Evolutionary conservation across 2,888 invertebrate species (phyloP), one percentile per base, ranked within the genome.

Genomic region (Drosophila atripex): DNA sequence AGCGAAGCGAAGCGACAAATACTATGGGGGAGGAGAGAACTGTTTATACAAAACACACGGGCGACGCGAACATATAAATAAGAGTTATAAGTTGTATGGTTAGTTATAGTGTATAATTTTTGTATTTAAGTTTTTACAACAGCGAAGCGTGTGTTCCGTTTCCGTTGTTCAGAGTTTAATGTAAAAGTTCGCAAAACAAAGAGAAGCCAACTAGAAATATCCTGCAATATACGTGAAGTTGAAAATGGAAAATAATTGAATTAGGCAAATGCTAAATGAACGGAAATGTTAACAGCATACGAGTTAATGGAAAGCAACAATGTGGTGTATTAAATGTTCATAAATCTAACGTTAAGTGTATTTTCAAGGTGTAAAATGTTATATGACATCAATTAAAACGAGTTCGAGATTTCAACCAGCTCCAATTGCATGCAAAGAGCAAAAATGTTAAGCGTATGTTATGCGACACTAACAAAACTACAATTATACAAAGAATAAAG

Each of bases 391-490:
- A 56, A 72, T 71, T 71, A 69, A 69, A 71, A 49, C 71, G 38
- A 71, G 71, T 69, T 69, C 47, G 47, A 69, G 52, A 70, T 59
- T 70, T 59, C 59, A 52, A 69, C 46, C 51, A 30, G 70, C 72
- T 70, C 70, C 53, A 59, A 21, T 43, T 56, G 59, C 72, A 71
- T 63, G 63, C 39, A 18, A 52, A 49, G 71, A 52, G 72, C 71
- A 70, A 46, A 21, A 63, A 56, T 71, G 71, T 71, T 71, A 71
- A 71, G 63, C 70, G 77, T 84, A 86, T 84, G 82, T 82, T 82
- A 87, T 84, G 87, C 82, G 73, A 87, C 80, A 84, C 87, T 82
- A 82, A 82, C 71, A 65, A 82, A 82, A 82, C 87, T 82, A 86
- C 78, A 80, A 82, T 86, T 86, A 82, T 82, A 82, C 82, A 82